Percentiles rank a stretch among this genome's conserved stretches.
Conservation (phyloP, 2,113 vertebrate species). For the Mesitornis unicolor region DNA sequence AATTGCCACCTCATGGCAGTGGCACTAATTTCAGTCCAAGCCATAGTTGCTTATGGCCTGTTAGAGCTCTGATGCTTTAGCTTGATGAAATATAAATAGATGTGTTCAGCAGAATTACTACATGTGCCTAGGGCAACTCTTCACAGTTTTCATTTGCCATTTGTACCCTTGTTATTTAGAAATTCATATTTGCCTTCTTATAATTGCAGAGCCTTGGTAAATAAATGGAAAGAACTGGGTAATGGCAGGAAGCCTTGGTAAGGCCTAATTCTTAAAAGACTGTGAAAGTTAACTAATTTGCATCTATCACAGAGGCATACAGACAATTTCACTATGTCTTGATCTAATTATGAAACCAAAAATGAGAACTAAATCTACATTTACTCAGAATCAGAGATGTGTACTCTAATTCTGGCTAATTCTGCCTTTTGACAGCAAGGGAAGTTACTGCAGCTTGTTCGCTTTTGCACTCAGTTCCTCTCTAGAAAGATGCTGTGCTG, state of each 20-base stretch:
- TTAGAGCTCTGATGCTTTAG: background rate
- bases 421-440: background rate
- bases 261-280: background rate
- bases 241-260: background rate
- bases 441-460: background rate
- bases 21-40: background rate
- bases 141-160: background rate
- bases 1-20: background rate
- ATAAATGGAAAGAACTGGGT: background rate
- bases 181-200: background rate
- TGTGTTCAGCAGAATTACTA: background rate
- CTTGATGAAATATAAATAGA: background rate
- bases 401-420: background rate
- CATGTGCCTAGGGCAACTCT: background rate
- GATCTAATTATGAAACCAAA: background rate
- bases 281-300: background rate
- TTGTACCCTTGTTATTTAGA: background rate
- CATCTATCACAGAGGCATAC: fast-evolving
- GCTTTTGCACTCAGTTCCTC: background rate
- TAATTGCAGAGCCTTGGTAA: background rate
- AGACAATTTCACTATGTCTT: background rate
- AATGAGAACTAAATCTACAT: background rate
- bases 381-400: background rate
- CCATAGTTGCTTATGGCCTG: background rate
- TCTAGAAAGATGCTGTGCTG: background rate